Base-by-base conservation (phyloP, 2,113 vertebrate species). In the Alces alces region DNA sequence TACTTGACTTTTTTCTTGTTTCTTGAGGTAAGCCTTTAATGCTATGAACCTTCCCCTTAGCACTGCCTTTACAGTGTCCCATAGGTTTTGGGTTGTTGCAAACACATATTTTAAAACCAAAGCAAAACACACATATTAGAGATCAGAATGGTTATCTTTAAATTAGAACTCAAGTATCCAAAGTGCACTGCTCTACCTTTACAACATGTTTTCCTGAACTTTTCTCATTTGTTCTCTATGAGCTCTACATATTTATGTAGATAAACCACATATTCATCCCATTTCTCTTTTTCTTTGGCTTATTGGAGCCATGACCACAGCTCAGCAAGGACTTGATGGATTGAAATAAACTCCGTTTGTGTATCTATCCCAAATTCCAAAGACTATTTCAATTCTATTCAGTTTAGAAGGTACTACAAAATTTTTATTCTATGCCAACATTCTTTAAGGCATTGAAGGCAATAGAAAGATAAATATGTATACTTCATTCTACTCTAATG, bases 381-480 rank as follows among this genome's bases (percentile, higher is more conserved):
- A 89, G 55, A 89, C n/a, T 50, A 43, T 89, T 96, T 84, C 27
- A 96, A 79, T 89, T 82, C 7, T 91, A 28, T 52, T 92, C 12
- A 52, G 47, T 86, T 93, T 91, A 83, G 91, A 97, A 93, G 21
- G 25, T 47, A 60, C 85, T 58, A 70, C 27, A 57, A 86, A 91
- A 45, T 28, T 88, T 95, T 25, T 23, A 85, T 33, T 93, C 30
- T 58, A 45, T 39, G 57, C 7, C 47, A 89, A 93, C 9, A 45
- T 93, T 58, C 39, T 50, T 86, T 91, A 73, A 80, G 76, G 27
- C 21, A 86, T 12, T 93, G 16, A 82, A 93, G 11, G 78, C 45
- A 5, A n/a, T 58, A 94, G 89, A 93, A 92, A 95, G 90, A 95
- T 73, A 96, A 95, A 88, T 84, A 73, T 28, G 9, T 50, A 80